phyloP scores from a whole-genome alignment of 2,797 vertebrate genomes.

The Bucorvus abyssinicus region DNA sequence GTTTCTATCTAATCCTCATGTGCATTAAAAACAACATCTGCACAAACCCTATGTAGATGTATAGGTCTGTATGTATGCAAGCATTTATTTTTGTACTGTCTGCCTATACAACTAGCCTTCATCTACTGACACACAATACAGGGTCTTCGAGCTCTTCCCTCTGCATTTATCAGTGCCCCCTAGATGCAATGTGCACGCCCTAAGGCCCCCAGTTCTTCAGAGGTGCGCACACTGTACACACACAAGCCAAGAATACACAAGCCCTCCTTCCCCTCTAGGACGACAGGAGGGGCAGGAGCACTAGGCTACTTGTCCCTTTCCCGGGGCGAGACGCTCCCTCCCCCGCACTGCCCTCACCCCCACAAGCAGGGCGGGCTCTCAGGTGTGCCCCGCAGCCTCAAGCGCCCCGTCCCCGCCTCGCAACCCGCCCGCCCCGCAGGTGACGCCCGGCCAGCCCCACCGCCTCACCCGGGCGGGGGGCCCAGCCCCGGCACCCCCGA shows the following conservation, averaged over 20 bases:
- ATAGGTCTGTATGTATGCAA: rapidly evolving
- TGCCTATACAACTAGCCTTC: background rate
- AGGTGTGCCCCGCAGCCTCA: background rate
- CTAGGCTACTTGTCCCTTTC: background rate
- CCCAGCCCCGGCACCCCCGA: background rate
- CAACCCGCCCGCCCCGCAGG: background rate
- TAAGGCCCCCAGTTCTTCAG: background rate
- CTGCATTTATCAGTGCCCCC: background rate
- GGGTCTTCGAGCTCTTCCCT: background rate
- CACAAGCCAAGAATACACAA: rapidly evolving
- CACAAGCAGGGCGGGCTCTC: background rate
- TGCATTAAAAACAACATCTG: background rate
- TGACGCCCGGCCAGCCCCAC: background rate
- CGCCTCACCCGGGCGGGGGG: background rate
- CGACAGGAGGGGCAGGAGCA: background rate
- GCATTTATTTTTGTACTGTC: background rate
- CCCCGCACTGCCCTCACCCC: background rate
- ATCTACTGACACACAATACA: background rate
- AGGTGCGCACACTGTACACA: background rate
- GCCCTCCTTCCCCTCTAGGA: background rate
- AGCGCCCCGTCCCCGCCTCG: background rate
- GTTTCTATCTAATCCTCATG: background rate
- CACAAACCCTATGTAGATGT: background rate
- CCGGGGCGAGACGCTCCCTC: background rate
- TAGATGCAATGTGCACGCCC: background rate